Percentiles rank a stretch among this genome's conserved stretches.
Evolutionary conservation across 2,888 invertebrate species (phyloP).

Genomic region (Drosophila infuscata): DNA sequence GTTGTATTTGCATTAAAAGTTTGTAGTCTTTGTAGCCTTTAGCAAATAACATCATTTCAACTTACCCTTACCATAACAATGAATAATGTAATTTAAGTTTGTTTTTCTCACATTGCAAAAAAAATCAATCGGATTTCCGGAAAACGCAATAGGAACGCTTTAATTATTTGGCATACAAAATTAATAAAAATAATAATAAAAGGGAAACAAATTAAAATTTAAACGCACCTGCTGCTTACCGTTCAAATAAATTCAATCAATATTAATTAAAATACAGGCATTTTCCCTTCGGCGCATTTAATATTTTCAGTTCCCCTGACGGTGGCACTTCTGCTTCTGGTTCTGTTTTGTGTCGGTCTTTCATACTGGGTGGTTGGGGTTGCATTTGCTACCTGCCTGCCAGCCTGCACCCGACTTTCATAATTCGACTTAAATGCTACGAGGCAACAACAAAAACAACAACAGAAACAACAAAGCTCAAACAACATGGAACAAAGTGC

Average conservation of each 20-base stretch:
- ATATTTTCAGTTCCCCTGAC: constrained; percentile 4
- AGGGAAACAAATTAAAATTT: constrained; percentile 34
- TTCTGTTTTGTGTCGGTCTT: constrained; percentile 20
- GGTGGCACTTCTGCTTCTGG: constrained; percentile 43
- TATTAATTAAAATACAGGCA: constrained; percentile 80
- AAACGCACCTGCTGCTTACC: constrained; percentile 50
- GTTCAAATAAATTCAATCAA: constrained; percentile 72
- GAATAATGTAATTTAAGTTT: background rate
- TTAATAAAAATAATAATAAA: constrained; percentile 10
- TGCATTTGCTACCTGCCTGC: constrained; percentile 16
- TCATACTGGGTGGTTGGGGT: background rate
- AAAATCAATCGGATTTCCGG: background rate
- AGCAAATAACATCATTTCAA: background rate
- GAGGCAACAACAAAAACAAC: constrained; percentile 60
- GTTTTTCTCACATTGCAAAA: background rate
- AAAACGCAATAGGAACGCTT: background rate
- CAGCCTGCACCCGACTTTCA: constrained; percentile 61
- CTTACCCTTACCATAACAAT: background rate
- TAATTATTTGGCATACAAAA: constrained; percentile 30
- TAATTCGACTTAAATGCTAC: constrained; percentile 80
- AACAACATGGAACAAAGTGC: constrained; percentile 71
- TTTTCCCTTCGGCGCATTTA: constrained; percentile 47
- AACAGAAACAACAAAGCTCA: constrained; percentile 39
- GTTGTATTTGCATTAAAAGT: constrained; percentile 6
- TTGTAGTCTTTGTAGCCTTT: background rate